Percentiles rank a stretch among this genome's conserved stretches.
phyloP scores from a whole-genome alignment of 2,888 invertebrate species.

The Melikaiella ostensackeni region DNA sequence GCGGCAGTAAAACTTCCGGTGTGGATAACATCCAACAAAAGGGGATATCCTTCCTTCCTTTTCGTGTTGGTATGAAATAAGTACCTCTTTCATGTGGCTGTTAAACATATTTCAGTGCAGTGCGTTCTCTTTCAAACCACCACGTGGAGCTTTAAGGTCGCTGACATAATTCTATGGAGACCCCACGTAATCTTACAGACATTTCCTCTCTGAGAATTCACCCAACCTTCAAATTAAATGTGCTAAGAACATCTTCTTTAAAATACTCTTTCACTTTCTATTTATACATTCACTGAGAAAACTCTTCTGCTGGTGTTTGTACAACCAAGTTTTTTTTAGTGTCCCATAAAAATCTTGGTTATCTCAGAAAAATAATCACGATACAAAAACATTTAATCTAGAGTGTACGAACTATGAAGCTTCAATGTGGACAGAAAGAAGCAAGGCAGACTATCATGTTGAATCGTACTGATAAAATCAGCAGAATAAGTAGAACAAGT shows the following conservation, averaged over 20 bases:
- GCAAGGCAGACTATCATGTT: too few species aligned
- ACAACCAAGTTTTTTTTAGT: too few species aligned
- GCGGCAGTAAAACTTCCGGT: constrained; percentile 71
- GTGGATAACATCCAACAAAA: constrained; percentile 73
- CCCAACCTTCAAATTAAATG: background rate
- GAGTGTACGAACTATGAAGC: too few species aligned
- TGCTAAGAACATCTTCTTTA: background rate
- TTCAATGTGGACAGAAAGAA: too few species aligned
- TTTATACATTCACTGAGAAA: too few species aligned
- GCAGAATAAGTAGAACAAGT: too few species aligned
- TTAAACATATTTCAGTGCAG: constrained; percentile 1
- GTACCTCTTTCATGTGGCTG: constrained; percentile 53
- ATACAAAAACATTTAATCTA: too few species aligned
- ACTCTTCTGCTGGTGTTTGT: too few species aligned
- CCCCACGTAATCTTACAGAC: constrained; percentile 14
- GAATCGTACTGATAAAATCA: too few species aligned
- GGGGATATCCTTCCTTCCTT: constrained; percentile 68
- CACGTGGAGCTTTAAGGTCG: constrained; percentile 16
- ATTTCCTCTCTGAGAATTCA: background rate
- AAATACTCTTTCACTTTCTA: too few species aligned
- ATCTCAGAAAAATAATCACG: too few species aligned
- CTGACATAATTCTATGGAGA: constrained; percentile 23
- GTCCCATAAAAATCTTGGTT: too few species aligned
- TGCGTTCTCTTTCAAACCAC: background rate
- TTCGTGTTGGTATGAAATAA: constrained; percentile 62